phyloP scores from a whole-genome alignment of 2,113 vertebrate genomes.

The Zapornia atra region DNA sequence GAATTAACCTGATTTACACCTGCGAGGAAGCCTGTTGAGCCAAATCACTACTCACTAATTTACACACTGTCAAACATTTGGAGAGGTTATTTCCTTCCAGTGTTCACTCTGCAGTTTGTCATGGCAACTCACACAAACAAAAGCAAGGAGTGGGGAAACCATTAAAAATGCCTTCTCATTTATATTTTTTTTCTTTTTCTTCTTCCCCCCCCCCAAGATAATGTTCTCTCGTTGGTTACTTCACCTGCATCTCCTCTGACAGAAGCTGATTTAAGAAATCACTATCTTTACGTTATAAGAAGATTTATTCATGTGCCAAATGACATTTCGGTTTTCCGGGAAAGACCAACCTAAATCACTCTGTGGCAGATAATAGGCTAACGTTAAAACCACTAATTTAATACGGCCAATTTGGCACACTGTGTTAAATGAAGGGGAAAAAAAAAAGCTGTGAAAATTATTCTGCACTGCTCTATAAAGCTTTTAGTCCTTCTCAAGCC shows the following conservation, averaged over 20 bases:
- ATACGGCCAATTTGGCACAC: neutral
- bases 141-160: neutral
- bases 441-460: neutral
- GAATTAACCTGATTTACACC: slow-evolving; percentile 17
- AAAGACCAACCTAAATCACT: neutral
- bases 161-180: neutral
- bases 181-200: neutral
- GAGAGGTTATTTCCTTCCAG: neutral
- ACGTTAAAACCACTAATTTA: slow-evolving; percentile 24
- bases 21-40: neutral
- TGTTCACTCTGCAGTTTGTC: neutral
- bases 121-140: neutral
- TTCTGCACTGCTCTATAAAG: neutral
- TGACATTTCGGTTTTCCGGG: neutral
- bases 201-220: neutral
- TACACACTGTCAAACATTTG: neutral
- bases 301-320: neutral
- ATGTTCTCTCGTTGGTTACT: neutral
- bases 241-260: neutral
- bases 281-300: neutral
- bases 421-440: neutral
- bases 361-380: neutral
- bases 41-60: neutral
- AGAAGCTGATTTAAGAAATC: neutral
- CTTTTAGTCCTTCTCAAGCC: neutral